Evolutionary conservation across 2,797 vertebrate genomes (phyloP).

Genomic region (Tachyglossus aculeatus): DNA sequence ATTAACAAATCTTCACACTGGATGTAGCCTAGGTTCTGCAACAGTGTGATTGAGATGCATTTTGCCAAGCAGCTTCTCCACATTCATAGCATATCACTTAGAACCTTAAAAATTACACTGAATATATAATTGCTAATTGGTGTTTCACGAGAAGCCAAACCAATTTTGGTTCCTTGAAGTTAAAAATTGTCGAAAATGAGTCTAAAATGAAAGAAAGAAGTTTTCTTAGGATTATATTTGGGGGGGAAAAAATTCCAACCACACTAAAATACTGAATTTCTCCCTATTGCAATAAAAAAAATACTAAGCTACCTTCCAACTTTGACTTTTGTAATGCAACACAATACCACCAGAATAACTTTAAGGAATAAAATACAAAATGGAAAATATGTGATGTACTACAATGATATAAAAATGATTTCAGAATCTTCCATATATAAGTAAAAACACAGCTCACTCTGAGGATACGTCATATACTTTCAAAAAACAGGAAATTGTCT

Average conservation of each 20-base stretch:
- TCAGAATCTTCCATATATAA: conserved; percentile 1
- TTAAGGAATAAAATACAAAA: conserved; percentile 39
- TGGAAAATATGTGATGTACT: conserved; percentile 18
- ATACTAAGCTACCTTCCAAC: too few species aligned
- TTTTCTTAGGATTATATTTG: neutral
- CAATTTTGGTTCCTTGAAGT: neutral
- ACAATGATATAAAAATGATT: conserved; percentile 8
- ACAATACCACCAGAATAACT: neutral
- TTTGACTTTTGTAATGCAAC: neutral
- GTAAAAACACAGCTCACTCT: conserved; percentile 8
- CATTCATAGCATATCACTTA: neutral
- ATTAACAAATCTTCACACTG: neutral
- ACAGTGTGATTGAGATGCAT: neutral
- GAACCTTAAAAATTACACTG: neutral
- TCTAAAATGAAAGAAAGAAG: neutral
- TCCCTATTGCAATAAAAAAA: too few species aligned
- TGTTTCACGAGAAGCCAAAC: neutral
- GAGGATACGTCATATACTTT: conserved; percentile 22
- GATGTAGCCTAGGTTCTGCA: neutral
- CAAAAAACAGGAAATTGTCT: conserved; percentile 38
- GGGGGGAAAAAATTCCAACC: neutral
- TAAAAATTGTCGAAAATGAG: neutral
- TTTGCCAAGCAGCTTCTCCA: neutral
- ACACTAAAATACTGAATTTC: too few species aligned
- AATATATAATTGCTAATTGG: neutral